Evolutionary conservation across 2,888 invertebrate genomes (phyloP).

Genomic region (Dolomedes plantarius): DNA sequence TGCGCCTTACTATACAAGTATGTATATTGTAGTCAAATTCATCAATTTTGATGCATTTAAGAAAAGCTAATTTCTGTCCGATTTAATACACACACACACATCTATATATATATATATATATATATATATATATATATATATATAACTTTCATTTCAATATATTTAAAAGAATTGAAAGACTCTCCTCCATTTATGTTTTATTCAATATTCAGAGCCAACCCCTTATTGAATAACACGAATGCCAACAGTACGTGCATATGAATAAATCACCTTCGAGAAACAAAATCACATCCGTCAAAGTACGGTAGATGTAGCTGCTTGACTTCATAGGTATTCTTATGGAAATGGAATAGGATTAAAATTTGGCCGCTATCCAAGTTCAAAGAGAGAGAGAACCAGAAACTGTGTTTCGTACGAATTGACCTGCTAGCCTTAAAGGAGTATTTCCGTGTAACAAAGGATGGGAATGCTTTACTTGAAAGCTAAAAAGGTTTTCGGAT

Average conservation of each 20-base stretch:
- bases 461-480: neutral
- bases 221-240: too few relatives aligned
- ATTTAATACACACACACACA: too few relatives aligned
- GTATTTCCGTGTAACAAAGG: neutral
- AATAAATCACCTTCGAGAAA: neutral
- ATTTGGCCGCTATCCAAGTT: neutral
- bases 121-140: too few relatives aligned
- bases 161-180: too few relatives aligned
- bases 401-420: neutral
- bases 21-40: too few relatives aligned
- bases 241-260: neutral
- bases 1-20: too few relatives aligned
- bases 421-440: neutral
- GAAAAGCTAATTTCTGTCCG: too few relatives aligned
- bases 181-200: too few relatives aligned
- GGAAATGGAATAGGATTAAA: conserved; percentile 16
- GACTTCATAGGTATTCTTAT: conserved; percentile 18
- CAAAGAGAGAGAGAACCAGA: neutral
- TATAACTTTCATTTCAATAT: too few relatives aligned
- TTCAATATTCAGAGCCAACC: too few relatives aligned
- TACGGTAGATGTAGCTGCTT: conserved; percentile 1
- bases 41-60: too few relatives aligned
- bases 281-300: neutral
- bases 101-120: too few relatives aligned
- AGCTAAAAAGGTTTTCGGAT: neutral